Evolutionary conservation across 2,113 vertebrate genomes (phyloP), one percentile per base, ranked within the genome.

Genomic region (Daubentonia madagascariensis): DNA sequence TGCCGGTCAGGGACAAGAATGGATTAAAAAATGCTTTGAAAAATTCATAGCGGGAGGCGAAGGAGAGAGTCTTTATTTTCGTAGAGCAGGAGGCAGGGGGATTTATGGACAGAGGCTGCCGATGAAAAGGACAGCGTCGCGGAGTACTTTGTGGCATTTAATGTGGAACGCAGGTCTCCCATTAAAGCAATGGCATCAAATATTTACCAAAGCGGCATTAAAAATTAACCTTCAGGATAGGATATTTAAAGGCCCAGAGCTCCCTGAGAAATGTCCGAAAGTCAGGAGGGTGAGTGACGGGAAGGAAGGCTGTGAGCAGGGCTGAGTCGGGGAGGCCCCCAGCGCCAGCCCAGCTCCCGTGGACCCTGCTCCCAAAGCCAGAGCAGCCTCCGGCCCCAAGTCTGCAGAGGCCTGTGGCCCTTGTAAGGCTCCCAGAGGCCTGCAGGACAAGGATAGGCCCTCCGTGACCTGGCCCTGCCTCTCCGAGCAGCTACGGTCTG

Each of bases 181-280:
- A 0, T 17, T 67, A 81, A 81, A 76, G 85, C 63, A 0, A 0
- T 0, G 2, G 28, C 96, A 97, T 94, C 94, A 95, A 97, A 96
- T 96, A 97, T 97, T 98, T 95, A 97, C 90, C 59, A 75, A 23
- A 17, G 67, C 1, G 9, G 45, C 80, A 94, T 97, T 88, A 96
- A 93, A 97, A 67, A 94, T 97, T 88, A 68, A 95, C 93, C 67
- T 73, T 89, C 1, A 4, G 65, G 75, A 61, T 10, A 63, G 30
- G 83, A 4, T 78, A 40, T 63, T 70, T 35, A n/a, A 72, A 95
- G 81, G 40, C 67, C 73, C 50, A 0, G 0, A 30, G 91, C 57
- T 72, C 72, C 85, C 6, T 2, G 8, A 17, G 30, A 75, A 59
- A 59, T 2, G 28, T 20, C 89, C 0, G 1, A 23, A 54, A 72